Evolutionary conservation across 2,113 vertebrate species (phyloP).

Genomic region (Propithecus coquereli): DNA sequence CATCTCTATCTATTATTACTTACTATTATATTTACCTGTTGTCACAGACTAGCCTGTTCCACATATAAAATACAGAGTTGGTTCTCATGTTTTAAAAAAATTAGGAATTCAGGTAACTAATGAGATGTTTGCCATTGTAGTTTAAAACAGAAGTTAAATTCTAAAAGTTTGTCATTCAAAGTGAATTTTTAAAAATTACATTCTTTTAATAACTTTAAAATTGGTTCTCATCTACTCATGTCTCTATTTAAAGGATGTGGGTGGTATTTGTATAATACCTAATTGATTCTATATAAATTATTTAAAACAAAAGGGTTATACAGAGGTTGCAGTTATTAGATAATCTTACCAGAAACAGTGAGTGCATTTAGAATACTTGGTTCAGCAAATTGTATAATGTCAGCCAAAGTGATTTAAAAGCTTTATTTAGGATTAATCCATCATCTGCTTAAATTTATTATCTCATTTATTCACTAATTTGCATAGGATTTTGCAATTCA

Average conservation of each 20-base stretch:
- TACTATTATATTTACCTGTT: not conserved
- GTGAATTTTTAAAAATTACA: constrained; percentile 31
- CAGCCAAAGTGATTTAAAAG: constrained; percentile 57
- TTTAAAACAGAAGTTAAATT: constrained; percentile 40
- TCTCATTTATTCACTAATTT: constrained; percentile 55
- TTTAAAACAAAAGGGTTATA: constrained; percentile 60
- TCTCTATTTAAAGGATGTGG: constrained; percentile 51
- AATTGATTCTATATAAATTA: constrained; percentile 52
- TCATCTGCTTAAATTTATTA: constrained; percentile 47
- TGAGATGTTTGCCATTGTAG: constrained; percentile 34
- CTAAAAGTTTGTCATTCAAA: constrained; percentile 43
- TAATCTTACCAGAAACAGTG: constrained; percentile 10
- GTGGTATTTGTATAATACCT: constrained; percentile 58
- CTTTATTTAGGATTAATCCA: constrained; percentile 53
- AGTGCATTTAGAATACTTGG: not conserved
- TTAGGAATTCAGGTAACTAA: constrained; percentile 32
- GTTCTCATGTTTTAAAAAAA: constrained; percentile 10
- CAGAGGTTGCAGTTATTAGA: constrained; percentile 54
- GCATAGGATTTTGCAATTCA: constrained; percentile 49
- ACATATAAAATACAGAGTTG: not conserved
- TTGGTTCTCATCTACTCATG: constrained; percentile 41
- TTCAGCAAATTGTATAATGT: constrained; percentile 31
- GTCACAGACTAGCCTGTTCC: not conserved
- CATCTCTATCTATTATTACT: not conserved
- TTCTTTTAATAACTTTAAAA: constrained; percentile 53